These are phyloP conservation scores for Polydrusus cervinus DNA, from an alignment of 2,888 invertebrate species.

Conservation along the genomic window DNA sequence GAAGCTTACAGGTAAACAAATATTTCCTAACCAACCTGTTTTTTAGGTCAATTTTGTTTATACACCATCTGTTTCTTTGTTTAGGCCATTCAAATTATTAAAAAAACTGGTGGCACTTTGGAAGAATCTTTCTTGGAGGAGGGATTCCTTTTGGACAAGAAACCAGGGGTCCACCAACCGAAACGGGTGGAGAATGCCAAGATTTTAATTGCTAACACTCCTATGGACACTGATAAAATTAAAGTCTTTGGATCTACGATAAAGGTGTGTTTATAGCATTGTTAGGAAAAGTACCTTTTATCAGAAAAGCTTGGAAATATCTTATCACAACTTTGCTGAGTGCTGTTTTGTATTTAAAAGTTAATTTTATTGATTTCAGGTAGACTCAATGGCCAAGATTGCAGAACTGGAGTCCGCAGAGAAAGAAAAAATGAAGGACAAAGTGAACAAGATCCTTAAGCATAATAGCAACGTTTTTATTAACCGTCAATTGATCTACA, in stretches of 20 bases:
- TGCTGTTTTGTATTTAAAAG: neutral
- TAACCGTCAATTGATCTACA: slow-evolving; percentile 99
- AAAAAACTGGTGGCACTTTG: slow-evolving; percentile 94
- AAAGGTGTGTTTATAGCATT: slow-evolving; percentile 69
- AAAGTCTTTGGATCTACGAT: slow-evolving; percentile 98
- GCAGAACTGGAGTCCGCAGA: slow-evolving; percentile 98
- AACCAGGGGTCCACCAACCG: slow-evolving; percentile 98
- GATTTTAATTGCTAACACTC: slow-evolving; percentile 98
- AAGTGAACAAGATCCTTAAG: slow-evolving; percentile 95
- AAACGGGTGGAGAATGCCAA: slow-evolving; percentile 95
- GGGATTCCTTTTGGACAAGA: slow-evolving; percentile 96
- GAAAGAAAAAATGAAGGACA: slow-evolving; percentile 99
- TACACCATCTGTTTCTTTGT: slow-evolving; percentile 18
- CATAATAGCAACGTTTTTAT: slow-evolving; percentile 99
- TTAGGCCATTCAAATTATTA: slow-evolving; percentile 95
- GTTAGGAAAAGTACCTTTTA: no score
- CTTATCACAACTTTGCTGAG: no score
- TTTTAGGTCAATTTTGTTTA: neutral
- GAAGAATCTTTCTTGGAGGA: slow-evolving; percentile 97
- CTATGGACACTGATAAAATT: slow-evolving; percentile 99
- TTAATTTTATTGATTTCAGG: slow-evolving; percentile 64
- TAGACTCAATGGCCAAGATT: slow-evolving; percentile 94
- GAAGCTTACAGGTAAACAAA: slow-evolving; percentile 77
- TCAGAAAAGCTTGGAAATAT: no score
- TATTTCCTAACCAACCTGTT: neutral